Evolutionary conservation across 2,113 vertebrate genomes (phyloP).

Genomic region (Corythornis cristatus): DNA sequence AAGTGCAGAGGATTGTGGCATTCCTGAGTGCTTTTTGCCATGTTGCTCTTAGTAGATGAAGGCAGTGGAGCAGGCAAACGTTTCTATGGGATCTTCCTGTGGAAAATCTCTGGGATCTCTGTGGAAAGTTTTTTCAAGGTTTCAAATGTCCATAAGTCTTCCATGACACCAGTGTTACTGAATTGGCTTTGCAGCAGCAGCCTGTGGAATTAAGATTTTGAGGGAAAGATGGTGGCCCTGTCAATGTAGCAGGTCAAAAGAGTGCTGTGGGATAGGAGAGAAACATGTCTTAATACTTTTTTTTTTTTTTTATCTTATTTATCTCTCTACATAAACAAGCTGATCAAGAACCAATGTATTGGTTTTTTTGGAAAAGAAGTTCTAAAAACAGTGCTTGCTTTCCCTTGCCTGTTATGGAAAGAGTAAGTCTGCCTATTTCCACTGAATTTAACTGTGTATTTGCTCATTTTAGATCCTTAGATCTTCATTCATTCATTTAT

Average conservation of each 20-base stretch:
- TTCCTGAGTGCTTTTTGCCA: background rate
- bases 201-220: background rate
- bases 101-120: background rate
- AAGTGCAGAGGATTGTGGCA: background rate
- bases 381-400: background rate
- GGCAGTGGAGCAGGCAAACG: background rate
- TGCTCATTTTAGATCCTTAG: background rate
- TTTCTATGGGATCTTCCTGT: background rate
- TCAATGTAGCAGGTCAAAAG: background rate
- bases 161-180: background rate
- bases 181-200: background rate
- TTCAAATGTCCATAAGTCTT: background rate
- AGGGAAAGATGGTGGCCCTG: background rate
- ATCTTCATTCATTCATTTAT: background rate
- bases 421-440: background rate
- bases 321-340: background rate
- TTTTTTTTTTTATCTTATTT: background rate
- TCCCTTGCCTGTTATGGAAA: background rate
- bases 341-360: background rate
- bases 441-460: background rate
- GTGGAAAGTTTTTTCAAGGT: background rate
- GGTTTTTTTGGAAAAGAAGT: background rate
- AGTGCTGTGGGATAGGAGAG: background rate
- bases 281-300: rapidly evolving
- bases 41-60: background rate